Base-by-base conservation (phyloP, 2,888 invertebrate genomes). In the Alviniconcha strummeri region DNA sequence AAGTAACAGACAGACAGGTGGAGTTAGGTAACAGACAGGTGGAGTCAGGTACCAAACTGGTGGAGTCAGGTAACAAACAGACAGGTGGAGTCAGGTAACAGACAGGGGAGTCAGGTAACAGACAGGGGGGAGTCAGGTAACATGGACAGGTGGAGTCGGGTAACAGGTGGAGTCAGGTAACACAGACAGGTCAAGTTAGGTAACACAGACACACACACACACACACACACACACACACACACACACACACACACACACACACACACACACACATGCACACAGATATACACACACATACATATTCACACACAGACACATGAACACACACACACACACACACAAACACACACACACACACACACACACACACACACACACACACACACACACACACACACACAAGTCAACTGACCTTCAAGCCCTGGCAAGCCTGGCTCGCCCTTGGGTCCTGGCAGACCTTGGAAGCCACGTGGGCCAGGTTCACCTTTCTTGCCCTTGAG, bases 391-490 rank as follows among this genome's bases (percentile, higher is more conserved):
- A 17, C 69, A 13, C n/a, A 69, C 69, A 69, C 17, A n/a, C n/a
- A 17, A 69, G 69, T 2, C 6, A n/a, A 77, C 79, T 64, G n/a
- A 80, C 86, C 84, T 71, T 79, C 79, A 36, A 60, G 57, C 36
- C 84, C 85, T 5, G 82, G 80, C 5, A n/a, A 84, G 56, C 89
- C 89, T 78, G 74, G 54, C 7, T 72, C 54, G 52, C 87, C 84
- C 19, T 56, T 19, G 5, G 15, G 69, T 81, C 86, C 87, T 74
- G 84, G 75, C 19, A 36, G 67, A 4, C 85, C 85, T 13, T 72
- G 67, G 19, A 64, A 17, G 36, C 86, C 87, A 60, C 69, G 60
- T 7, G 60, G 86, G 77, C 90, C 90, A 76, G 81, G 75, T 5
- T 60, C 79, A 72, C 87, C 85, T 52, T 60, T 57, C 2, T 69